Conservation (phyloP, 2,113 vertebrate genomes). For the Ailuropoda melanoleuca region DNA sequence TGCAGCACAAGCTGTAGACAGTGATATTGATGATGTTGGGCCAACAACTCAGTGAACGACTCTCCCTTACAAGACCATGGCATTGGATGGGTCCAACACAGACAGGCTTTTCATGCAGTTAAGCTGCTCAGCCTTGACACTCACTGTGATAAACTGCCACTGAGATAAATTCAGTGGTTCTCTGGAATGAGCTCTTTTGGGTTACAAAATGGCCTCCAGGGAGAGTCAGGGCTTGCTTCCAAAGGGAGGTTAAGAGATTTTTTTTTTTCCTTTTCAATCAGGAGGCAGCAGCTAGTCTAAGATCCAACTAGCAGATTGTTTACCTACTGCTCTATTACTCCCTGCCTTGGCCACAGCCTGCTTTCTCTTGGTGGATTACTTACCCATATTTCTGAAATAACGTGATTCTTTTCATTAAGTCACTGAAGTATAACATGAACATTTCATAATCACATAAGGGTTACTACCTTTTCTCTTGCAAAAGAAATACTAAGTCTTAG, state of each 20-base stretch:
- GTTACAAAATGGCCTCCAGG: conserved; percentile 33
- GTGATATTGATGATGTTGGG: conserved; percentile 57
- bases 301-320: not conserved
- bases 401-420: conserved; percentile 50
- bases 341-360: not conserved
- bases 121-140: conserved; percentile 12
- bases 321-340: not conserved
- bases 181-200: not conserved
- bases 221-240: conserved; percentile 21
- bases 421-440: not conserved
- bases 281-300: not conserved
- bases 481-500: conserved; percentile 46
- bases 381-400: conserved; percentile 45
- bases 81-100: conserved; percentile 26
- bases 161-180: conserved; percentile 63
- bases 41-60: conserved; percentile 41
- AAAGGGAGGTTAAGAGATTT: not conserved
- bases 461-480: conserved; percentile 37
- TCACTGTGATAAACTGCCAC: not conserved
- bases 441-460: conserved; percentile 55
- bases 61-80: conserved; percentile 36
- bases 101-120: conserved; percentile 68
- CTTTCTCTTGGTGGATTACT: conserved; percentile 57
- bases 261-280: not conserved
- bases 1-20: conserved; percentile 52